Conservation (phyloP, 35 echinoderm and acorn worm species). For the Apostichopus japonicus region DNA sequence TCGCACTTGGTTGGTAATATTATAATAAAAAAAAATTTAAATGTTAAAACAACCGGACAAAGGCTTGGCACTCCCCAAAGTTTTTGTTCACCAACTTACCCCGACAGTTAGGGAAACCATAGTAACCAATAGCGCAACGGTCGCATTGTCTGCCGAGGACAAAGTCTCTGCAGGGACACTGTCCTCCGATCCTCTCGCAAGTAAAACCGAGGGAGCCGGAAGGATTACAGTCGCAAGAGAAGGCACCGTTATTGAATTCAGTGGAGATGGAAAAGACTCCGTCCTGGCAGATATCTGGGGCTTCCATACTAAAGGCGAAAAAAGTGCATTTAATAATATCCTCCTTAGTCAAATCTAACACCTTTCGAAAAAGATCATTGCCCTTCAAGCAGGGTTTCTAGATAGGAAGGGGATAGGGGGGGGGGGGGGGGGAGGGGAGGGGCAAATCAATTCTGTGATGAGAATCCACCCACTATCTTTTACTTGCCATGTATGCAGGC, state of each 20-base stretch:
- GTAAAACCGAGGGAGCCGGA: constrained; percentile 72
- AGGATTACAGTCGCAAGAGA: constrained; percentile 75
- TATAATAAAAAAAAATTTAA: no score
- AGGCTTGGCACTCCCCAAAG: not conserved
- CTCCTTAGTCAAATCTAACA: no score
- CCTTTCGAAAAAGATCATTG: no score
- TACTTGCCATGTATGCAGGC: no score
- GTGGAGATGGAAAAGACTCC: constrained; percentile 85
- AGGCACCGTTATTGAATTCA: constrained; percentile 89
- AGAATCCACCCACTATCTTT: no score
- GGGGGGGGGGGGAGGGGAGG: no score
- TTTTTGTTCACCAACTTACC: constrained; percentile 30
- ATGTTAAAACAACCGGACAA: not conserved
- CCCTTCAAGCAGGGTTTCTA: no score
- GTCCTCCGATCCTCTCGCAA: constrained; percentile 84
- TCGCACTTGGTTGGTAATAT: no score
- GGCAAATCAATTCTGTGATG: no score
- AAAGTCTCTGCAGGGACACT: constrained; percentile 78
- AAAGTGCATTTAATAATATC: no score
- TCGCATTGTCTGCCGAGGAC: constrained; percentile 81
- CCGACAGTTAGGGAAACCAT: constrained; percentile 82
- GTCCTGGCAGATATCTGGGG: constrained; percentile 80
- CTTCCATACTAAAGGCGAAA: constrained; percentile 55
- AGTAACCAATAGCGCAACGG: constrained; percentile 82
- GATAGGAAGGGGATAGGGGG: no score